phyloP scores from a whole-genome alignment of 92 coral and sea anemone genomes.

The Bergia sp. region DNA sequence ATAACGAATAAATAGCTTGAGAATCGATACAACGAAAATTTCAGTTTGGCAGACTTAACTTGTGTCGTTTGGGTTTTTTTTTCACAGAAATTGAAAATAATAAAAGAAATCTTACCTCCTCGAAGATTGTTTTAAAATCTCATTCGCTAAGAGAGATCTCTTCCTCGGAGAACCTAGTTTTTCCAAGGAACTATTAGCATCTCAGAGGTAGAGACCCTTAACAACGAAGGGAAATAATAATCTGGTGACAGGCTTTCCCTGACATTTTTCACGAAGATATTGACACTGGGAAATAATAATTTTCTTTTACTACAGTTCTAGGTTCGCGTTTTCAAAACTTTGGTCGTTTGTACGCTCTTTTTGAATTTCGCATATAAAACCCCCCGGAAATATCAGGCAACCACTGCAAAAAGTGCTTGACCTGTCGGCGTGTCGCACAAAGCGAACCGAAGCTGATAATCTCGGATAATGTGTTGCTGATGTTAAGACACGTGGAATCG shows the following conservation, averaged over 20 bases:
- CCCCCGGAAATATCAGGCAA: neutral
- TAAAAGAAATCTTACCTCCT: no score
- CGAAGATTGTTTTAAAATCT: no score
- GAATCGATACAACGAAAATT: no score
- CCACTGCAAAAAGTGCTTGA: neutral
- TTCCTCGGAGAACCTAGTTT: no score
- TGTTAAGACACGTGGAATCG: neutral
- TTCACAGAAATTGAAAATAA: neutral
- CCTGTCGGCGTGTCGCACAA: neutral
- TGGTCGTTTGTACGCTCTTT: neutral
- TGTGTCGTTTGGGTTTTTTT: no score
- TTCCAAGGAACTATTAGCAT: no score
- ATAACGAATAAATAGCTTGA: neutral
- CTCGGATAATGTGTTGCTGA: neutral
- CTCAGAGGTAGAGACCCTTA: no score
- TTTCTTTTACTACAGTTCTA: no score
- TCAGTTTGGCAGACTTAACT: neutral
- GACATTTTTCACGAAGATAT: neutral
- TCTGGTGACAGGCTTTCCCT: no score
- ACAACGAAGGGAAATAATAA: no score
- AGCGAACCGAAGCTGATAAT: neutral
- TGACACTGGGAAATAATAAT: neutral
- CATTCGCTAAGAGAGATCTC: no score
- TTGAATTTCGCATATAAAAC: neutral
- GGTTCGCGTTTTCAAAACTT: neutral